Base-by-base conservation (phyloP, 2,797 vertebrate genomes). In the Pempheris klunzingeri region DNA sequence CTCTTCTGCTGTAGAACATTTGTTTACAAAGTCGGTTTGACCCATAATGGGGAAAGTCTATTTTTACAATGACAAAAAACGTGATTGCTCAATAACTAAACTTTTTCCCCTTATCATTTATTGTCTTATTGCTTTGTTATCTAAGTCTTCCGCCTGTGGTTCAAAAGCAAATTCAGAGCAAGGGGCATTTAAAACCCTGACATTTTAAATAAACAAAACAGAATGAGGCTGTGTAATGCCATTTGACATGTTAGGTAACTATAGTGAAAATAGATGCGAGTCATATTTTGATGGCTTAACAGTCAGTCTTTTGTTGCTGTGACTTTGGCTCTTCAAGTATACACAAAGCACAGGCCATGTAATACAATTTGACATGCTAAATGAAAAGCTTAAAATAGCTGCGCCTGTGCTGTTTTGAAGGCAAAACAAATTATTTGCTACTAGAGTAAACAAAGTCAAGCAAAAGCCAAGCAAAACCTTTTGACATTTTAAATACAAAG, bases 311-410 rank as follows among this genome's bases (percentile, higher is more conserved):
- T 80, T 78, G 83, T 86, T 77, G 71, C 44, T 54, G 59, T 70
- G 76, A 87, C 82, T 75, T 77, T 71, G 57, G 83, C 59, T 87
- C 82, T 81, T 58, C 28, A 32, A 71, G 55, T 74, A 44, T 10
- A 77, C 80, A 76, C 63, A 81, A 80, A 80, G 73, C 72, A 14
- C 63, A 77, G 86, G 79, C 74, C 79, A 66, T 77, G 89, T 90
- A 90, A 92, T 81, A 80, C 68, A 86, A 89, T 87, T 82, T 93
- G 92, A 92, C 90, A 90, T 72, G 80, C 82, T 86, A 92, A 92
- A 85, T 61, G 64, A 90, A 87, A 80, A 41, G 61, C 85, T 82
- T 59, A 80, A 92, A 93, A 93, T 90, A 93, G 74, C 78, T 58
- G 6, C 4, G 67, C 73, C 71, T 32, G n/a, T 60, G 85, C 64